Conservation (phyloP, 2,113 vertebrate species). For the Muntiacus reevesi region DNA sequence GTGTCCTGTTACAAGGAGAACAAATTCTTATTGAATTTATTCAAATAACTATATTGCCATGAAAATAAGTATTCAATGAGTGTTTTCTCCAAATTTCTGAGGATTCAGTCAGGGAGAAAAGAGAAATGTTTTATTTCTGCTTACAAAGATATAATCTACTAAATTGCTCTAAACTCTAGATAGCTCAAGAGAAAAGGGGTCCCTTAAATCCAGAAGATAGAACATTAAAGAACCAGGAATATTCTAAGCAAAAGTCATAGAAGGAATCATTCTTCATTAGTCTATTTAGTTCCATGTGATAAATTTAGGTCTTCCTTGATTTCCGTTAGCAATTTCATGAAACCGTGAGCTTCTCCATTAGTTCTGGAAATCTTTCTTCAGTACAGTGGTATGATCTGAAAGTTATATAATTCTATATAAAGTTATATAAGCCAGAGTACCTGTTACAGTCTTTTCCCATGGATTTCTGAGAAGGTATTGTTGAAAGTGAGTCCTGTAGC, state of each 20-base stretch:
- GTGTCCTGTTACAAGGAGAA: not conserved
- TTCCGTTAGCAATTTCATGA: not conserved
- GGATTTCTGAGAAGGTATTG: not conserved
- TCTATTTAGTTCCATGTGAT: not conserved
- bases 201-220: not conserved
- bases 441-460: not conserved
- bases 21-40: not conserved
- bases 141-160: not conserved
- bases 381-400: not conserved
- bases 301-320: not conserved
- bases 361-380: not conserved
- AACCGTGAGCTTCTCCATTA: not conserved
- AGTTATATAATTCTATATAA: not conserved
- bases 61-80: not conserved
- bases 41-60: not conserved
- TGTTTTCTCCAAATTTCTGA: not conserved
- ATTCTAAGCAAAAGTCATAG: not conserved
- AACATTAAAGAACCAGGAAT: not conserved
- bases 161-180: not conserved
- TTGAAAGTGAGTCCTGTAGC: not conserved
- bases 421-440: not conserved
- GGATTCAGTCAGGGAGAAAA: conserved; percentile 1
- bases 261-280: not conserved
- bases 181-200: not conserved
- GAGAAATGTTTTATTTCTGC: not conserved